These are phyloP conservation scores for Nothocercus julius DNA, from an alignment of 2,113 vertebrate genomes.

Conservation along the genomic window DNA sequence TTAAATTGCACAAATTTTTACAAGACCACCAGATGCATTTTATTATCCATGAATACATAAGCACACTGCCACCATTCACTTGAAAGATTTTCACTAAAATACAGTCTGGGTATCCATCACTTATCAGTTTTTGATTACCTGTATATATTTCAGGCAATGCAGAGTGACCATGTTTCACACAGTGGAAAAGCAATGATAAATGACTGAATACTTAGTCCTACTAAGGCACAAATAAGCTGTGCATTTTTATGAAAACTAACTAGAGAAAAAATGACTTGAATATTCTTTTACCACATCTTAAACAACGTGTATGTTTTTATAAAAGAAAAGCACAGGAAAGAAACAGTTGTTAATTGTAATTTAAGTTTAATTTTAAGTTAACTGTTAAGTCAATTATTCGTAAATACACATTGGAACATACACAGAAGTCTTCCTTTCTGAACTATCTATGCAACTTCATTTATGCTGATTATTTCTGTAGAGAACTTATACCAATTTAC, in stretches of 20 bases:
- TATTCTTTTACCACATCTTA: neutral
- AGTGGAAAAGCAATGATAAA: neutral
- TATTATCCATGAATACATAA: neutral
- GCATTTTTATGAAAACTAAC: constrained; percentile 6
- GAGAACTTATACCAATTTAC: constrained; percentile 30
- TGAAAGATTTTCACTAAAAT: neutral
- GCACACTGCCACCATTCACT: neutral
- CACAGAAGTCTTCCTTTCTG: neutral
- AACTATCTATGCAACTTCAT: neutral
- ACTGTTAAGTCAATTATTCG: neutral
- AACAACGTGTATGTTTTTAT: neutral
- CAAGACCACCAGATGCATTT: neutral
- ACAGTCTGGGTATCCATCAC: neutral
- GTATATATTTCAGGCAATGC: neutral
- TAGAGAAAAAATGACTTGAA: neutral
- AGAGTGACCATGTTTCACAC: neutral
- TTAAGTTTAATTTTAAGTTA: no score
- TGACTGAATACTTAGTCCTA: neutral
- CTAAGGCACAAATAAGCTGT: neutral
- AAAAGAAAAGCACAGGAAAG: neutral
- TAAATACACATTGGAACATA: neutral
- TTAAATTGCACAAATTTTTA: neutral
- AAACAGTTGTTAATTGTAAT: neutral
- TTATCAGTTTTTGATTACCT: neutral
- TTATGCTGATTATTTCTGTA: constrained; percentile 6